Base-by-base conservation (phyloP, 1,140 invertebrate genomes). In the Brachionus rubens region DNA sequence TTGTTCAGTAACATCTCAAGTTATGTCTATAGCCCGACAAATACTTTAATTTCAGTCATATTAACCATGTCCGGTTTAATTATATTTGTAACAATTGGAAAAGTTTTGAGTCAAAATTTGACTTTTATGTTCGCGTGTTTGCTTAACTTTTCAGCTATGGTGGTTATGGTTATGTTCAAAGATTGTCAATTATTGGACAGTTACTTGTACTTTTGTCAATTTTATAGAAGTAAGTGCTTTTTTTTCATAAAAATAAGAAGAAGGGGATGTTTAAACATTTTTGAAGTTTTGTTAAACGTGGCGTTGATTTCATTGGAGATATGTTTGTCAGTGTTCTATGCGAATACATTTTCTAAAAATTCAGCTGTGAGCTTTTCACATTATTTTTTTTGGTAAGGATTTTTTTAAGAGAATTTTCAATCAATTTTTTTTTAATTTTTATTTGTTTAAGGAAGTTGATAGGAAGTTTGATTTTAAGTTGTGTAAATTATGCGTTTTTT, bases 311-410 rank as follows among this genome's bases (percentile, higher is more conserved):
- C 36, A 16, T 36, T 59, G 12, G 54, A 59, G 19, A 59, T 59
- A 33, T n/a, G 36, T 36, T 16, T 59, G 7, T 59, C 28, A 16
- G 30, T 59, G 1, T 59, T 59, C 7, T 59, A 59, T 36, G 54
- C 54, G 7, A 33, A 36, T 40, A 28, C 36, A 10, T 36, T 59
- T 7, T 36, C 36, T 26, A 59, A n/a, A n/a, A 59, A 33, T 36
- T 33, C 54, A 19, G 30, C 54, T 36, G 36, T 59, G 33, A 33
- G 54, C 36, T 59, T 59, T 59, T 33, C 54, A 59, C 30, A 59
- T 33, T 59, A 59, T 59, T 59, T 59, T 40, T 54, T 21, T 33
- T 54, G 52, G 52, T 54, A 28, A 28, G 52, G 26, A n/a, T 54
- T 26, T 14, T 28, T 21, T 54, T 54, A 54, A 54, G 7, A 28